phyloP scores from a whole-genome alignment of 2,888 invertebrate genomes.

The Morinoia aosen region DNA sequence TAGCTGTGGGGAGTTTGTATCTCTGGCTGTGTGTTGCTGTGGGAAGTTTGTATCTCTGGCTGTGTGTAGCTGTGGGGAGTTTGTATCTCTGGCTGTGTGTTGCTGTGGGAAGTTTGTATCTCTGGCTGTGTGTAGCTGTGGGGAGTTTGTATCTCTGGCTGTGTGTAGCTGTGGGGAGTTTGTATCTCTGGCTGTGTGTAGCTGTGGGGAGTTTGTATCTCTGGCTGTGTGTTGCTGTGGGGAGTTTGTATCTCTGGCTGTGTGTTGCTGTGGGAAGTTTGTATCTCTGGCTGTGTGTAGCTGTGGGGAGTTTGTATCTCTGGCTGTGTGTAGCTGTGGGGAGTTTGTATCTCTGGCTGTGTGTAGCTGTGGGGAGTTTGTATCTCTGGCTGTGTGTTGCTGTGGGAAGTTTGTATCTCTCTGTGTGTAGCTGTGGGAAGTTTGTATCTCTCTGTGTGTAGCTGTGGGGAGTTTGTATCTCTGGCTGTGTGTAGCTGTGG shows the following conservation, averaged over 20 bases:
- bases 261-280: neutral
- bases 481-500: neutral
- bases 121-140: neutral
- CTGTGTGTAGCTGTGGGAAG: neutral
- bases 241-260: neutral
- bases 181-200: neutral
- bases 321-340: neutral
- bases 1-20: neutral
- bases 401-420: neutral
- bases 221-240: neutral
- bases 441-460: neutral
- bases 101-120: neutral
- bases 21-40: neutral
- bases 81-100: neutral
- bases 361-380: neutral
- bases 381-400: neutral
- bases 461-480: neutral
- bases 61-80: neutral
- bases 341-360: neutral
- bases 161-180: neutral
- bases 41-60: neutral
- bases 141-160: neutral
- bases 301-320: neutral
- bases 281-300: neutral
- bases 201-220: neutral